phyloP scores from a whole-genome alignment of 2,797 vertebrate species.

The Carcharodon carcharias region DNA sequence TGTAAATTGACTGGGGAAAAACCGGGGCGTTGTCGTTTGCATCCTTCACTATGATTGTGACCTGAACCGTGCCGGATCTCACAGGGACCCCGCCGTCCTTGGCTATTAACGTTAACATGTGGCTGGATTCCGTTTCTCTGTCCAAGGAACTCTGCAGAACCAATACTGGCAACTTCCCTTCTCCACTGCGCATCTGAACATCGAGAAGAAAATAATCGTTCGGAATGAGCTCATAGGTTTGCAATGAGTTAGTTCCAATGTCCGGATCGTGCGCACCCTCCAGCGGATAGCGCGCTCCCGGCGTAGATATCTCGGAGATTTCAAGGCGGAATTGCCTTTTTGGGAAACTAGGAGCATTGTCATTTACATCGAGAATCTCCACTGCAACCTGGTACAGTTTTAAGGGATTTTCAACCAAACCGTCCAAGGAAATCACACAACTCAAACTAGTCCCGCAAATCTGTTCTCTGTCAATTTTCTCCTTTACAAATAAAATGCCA shows the following conservation, averaged over 20 bases:
- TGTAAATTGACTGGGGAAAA: background rate
- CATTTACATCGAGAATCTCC: slow-evolving; percentile 10
- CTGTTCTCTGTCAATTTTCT: background rate
- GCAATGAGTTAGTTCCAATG: background rate
- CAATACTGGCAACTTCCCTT: slow-evolving; percentile 49
- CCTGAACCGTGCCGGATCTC: background rate
- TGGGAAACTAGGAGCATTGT: background rate
- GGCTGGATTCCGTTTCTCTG: slow-evolving; percentile 48
- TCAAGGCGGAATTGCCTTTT: background rate
- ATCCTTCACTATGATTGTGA: background rate
- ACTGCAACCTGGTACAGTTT: slow-evolving; percentile 41
- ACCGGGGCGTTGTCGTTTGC: background rate
- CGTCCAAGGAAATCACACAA: slow-evolving; percentile 49
- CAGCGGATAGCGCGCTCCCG: background rate
- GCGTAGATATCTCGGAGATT: background rate
- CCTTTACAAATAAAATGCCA: background rate
- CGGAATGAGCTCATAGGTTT: slow-evolving; percentile 40
- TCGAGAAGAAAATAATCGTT: slow-evolving; percentile 48
- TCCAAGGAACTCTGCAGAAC: slow-evolving; percentile 51
- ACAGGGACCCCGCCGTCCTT: background rate
- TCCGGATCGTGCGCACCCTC: background rate
- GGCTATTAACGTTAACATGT: slow-evolving; percentile 41
- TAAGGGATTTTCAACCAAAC: slow-evolving; percentile 52
- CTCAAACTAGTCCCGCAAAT: slow-evolving; percentile 37
- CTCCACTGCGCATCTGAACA: slow-evolving; percentile 44